These are phyloP conservation scores for Syrphus vitripennis DNA, from an alignment of 2,888 invertebrate genomes.

Conservation along the genomic window DNA sequence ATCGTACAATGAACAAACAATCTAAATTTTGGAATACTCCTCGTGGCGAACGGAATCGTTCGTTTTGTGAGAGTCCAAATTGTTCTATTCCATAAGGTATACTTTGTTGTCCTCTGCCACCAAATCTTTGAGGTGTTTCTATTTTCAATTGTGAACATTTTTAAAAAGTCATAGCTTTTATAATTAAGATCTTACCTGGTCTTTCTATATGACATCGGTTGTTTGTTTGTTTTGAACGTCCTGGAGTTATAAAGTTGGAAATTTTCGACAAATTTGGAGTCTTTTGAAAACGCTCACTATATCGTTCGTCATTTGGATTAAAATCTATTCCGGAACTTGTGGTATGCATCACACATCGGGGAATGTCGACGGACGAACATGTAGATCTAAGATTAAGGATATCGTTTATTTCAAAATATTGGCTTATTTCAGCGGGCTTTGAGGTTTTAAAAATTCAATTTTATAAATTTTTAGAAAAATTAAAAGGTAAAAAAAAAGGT, in stretches of 20 bases:
- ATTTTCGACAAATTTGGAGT: background rate
- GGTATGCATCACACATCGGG: background rate
- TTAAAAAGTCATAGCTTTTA: background rate
- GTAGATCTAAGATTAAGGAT: constrained; percentile 12
- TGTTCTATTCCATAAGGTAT: constrained; percentile 64
- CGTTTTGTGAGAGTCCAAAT: constrained; percentile 65
- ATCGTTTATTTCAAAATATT: too few relatives aligned
- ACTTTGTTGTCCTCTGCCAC: constrained; percentile 19
- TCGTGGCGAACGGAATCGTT: constrained; percentile 71
- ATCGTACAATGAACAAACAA: background rate
- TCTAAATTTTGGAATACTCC: constrained; percentile 35
- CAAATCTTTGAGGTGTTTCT: constrained; percentile 42
- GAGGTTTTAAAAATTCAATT: too few relatives aligned
- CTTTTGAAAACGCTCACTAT: background rate
- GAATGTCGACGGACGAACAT: constrained; percentile 19
- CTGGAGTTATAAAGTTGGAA: background rate
- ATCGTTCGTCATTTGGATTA: background rate
- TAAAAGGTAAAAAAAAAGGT: too few relatives aligned
- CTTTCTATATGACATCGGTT: background rate
- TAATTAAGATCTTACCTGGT: constrained; percentile 8
- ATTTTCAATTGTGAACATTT: background rate
- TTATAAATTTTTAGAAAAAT: too few relatives aligned
- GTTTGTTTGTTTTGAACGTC: background rate
- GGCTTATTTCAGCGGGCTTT: too few relatives aligned
- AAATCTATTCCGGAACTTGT: background rate